Evolutionary conservation across 2,113 vertebrate species (phyloP).

Genomic region (Xiphophorus maculatus): DNA sequence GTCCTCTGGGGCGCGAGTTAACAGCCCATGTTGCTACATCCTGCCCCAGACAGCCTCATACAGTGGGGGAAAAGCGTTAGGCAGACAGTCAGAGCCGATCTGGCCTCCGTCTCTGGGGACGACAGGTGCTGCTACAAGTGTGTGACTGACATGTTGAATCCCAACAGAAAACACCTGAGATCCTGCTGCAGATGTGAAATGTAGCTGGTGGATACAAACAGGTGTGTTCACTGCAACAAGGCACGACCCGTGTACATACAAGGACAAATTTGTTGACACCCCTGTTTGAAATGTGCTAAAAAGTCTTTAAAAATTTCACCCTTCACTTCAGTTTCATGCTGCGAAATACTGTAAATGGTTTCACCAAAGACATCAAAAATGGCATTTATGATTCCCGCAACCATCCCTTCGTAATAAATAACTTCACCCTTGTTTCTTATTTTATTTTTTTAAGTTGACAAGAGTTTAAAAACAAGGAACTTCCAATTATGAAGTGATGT

Average conservation of each 20-base stretch:
- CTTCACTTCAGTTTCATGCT: too few relatives aligned
- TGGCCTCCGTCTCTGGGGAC: constrained; percentile 48
- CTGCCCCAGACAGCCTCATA: constrained; percentile 48
- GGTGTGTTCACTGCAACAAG: not conserved
- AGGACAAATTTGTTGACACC: too few relatives aligned
- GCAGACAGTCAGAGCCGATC: constrained; percentile 42
- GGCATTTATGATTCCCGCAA: not conserved
- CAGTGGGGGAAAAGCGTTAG: constrained; percentile 43
- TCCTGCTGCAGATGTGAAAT: constrained; percentile 41
- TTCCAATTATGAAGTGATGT: not conserved
- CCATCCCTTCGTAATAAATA: not conserved
- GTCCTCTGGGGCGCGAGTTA: constrained; percentile 54
- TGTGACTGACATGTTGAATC: constrained; percentile 55
- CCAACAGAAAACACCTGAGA: constrained; percentile 63
- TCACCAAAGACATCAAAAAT: not conserved
- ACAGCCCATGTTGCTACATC: constrained; percentile 62
- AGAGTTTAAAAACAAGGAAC: not conserved
- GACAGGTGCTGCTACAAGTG: constrained; percentile 57
- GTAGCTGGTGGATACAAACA: constrained; percentile 28
- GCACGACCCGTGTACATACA: not conserved
- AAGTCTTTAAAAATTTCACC: not conserved
- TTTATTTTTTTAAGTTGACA: not conserved
- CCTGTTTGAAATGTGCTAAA: not conserved
- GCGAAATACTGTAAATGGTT: too few relatives aligned
- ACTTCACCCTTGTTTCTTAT: not conserved